Percentiles rank a stretch among this genome's conserved stretches.
phyloP scores from a whole-genome alignment of 2,888 invertebrate genomes.

The Drosophila suboccidentalis region DNA sequence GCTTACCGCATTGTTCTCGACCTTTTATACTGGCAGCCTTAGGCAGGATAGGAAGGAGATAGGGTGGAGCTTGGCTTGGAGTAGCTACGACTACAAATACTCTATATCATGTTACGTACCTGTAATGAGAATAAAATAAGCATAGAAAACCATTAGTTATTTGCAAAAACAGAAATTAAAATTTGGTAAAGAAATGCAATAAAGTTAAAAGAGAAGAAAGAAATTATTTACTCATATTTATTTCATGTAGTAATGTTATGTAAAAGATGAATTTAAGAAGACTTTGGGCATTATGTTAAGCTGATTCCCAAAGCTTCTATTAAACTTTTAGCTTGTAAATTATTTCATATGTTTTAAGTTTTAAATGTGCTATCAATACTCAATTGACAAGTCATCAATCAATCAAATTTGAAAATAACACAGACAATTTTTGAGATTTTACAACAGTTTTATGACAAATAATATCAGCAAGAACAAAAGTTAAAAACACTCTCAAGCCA shows the following conservation, averaged over 20 bases:
- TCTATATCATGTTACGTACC: conserved; percentile 50
- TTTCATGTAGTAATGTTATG: no score
- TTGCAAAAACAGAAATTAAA: no score
- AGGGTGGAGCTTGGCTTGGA: neutral
- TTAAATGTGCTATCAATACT: neutral
- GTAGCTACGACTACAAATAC: conserved; percentile 3
- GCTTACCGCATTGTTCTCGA: conserved; percentile 54
- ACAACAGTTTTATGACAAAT: conserved; percentile 6
- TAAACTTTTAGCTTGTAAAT: no score
- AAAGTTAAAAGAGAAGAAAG: no score
- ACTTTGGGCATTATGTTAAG: no score
- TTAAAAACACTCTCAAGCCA: conserved; percentile 14
- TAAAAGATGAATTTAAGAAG: no score
- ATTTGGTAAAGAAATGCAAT: no score
- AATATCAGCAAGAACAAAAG: neutral
- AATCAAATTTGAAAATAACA: conserved; percentile 12
- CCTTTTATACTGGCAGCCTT: neutral
- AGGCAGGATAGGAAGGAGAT: neutral
- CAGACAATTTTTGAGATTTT: conserved; percentile 22
- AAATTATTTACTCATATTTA: no score
- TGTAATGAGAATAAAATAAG: conserved; percentile 37
- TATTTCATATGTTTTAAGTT: no score
- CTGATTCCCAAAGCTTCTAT: no score
- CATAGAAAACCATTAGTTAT: neutral
- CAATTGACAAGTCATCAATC: conserved; percentile 14